Conservation (phyloP, 2,797 vertebrate genomes). For the Rhynchotus rufescens region DNA sequence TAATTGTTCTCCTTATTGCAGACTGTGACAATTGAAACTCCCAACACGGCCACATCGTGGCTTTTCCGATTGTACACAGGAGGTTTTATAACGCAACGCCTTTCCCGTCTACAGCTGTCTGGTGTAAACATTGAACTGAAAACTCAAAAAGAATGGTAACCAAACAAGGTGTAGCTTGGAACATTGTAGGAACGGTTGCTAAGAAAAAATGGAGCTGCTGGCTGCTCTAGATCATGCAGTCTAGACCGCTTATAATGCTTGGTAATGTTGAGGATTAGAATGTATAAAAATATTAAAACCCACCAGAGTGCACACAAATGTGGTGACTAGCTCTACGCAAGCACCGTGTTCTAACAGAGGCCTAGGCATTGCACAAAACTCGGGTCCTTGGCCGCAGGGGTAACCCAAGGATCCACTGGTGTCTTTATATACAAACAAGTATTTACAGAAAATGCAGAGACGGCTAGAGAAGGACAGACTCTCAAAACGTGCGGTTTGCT, state of each 20-base stretch:
- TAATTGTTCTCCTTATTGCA: constrained; percentile 49
- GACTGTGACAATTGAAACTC: constrained; percentile 27
- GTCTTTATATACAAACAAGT: constrained; percentile 64
- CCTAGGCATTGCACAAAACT: constrained; percentile 62
- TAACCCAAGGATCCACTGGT: constrained; percentile 52
- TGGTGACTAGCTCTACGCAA: constrained; percentile 66
- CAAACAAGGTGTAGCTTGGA: constrained; percentile 40
- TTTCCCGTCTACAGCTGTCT: constrained; percentile 5
- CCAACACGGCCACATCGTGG: background rate
- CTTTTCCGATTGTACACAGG: constrained; percentile 1
- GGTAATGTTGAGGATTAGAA: constrained; percentile 48
- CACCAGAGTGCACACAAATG: constrained; percentile 65
- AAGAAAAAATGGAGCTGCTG: constrained; percentile 13
- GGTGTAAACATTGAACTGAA: constrained; percentile 49
- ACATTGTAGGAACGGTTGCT: background rate
- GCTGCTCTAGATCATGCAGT: constrained; percentile 67
- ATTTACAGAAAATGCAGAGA: constrained; percentile 67
- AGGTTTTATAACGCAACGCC: constrained; percentile 2
- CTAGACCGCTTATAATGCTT: constrained; percentile 58
- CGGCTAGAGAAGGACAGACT: constrained; percentile 21
- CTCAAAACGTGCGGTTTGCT: background rate
- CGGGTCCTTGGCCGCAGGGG: constrained; percentile 1
- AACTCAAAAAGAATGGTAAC: constrained; percentile 45
- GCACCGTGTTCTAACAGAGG: constrained; percentile 67
- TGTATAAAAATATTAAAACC: constrained; percentile 73